phyloP scores from a whole-genome alignment of 2,113 vertebrate genomes.

The Prietella phreatophila region DNA sequence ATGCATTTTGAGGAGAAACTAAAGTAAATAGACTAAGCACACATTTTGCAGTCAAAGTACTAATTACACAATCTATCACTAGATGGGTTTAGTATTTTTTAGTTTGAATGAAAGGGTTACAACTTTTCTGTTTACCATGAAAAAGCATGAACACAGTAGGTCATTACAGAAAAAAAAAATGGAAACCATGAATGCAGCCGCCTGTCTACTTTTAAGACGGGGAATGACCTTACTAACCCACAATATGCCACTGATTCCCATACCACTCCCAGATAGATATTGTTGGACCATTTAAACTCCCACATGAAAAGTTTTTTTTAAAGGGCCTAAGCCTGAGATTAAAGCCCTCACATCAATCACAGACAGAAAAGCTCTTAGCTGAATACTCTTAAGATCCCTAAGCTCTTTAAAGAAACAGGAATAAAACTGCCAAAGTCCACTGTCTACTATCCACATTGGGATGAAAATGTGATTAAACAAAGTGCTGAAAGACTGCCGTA shows the following conservation, averaged over 20 bases:
- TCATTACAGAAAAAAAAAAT: background rate
- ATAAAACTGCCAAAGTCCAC: background rate
- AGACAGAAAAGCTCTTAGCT: background rate
- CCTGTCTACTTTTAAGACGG: background rate
- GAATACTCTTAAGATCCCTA: background rate
- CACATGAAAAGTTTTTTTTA: background rate
- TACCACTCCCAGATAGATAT: background rate
- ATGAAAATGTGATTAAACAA: background rate
- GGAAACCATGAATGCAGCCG: background rate
- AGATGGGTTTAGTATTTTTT: no score
- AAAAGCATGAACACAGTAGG: background rate
- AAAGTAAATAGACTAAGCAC: no score
- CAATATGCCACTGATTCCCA: no score
- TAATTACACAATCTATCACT: no score
- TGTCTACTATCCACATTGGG: background rate
- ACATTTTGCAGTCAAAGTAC: no score
- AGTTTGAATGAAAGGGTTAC: background rate
- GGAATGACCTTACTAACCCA: background rate
- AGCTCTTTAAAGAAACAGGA: background rate
- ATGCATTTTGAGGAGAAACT: no score
- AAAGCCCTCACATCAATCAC: background rate
- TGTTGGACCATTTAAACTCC: background rate
- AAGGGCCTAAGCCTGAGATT: no score
- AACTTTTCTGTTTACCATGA: background rate
- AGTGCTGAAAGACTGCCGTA: background rate